These are phyloP conservation scores for Aythya baeri DNA, from an alignment of 2,113 vertebrate species.

Conservation along the genomic window DNA sequence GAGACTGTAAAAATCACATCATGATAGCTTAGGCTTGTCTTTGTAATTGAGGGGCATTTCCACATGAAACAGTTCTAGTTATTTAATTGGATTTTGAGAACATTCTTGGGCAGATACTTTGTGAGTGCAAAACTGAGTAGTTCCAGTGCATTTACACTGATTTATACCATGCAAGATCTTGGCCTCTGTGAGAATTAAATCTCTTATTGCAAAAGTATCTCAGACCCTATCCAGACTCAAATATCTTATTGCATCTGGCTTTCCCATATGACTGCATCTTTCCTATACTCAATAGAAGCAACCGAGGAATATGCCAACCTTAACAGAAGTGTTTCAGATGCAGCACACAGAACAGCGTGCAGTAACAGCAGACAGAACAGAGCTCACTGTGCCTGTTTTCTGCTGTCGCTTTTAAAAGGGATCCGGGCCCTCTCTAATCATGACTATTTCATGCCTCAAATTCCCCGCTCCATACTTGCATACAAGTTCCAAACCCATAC, in stretches of 20 bases:
- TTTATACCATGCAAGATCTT: constrained; percentile 23
- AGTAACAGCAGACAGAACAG: neutral
- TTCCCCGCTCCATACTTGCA: constrained; percentile 53
- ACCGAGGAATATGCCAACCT: constrained; percentile 7
- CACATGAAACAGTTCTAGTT: constrained; percentile 66
- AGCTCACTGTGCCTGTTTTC: neutral
- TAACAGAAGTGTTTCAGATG: neutral
- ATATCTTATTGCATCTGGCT: constrained; percentile 14
- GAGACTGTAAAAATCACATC: constrained; percentile 72
- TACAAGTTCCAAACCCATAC: constrained; percentile 58
- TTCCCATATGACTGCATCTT: constrained; percentile 28
- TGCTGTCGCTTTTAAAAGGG: neutral
- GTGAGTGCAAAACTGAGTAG: neutral
- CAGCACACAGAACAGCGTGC: neutral
- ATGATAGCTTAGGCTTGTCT: constrained; percentile 55
- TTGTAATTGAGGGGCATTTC: constrained; percentile 69
- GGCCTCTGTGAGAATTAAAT: constrained; percentile 14
- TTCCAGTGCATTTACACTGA: constrained; percentile 10
- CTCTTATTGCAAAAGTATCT: constrained; percentile 45
- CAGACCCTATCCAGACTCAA: constrained; percentile 38
- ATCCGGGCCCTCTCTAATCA: constrained; percentile 34
- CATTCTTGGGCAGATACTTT: constrained; percentile 52
- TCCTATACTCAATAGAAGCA: constrained; percentile 19
- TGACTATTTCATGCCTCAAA: constrained; percentile 60
- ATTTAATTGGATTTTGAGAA: constrained; percentile 63